Evolutionary conservation across 2,888 invertebrate species (phyloP).

Genomic region (Dolichopus griseipennis): DNA sequence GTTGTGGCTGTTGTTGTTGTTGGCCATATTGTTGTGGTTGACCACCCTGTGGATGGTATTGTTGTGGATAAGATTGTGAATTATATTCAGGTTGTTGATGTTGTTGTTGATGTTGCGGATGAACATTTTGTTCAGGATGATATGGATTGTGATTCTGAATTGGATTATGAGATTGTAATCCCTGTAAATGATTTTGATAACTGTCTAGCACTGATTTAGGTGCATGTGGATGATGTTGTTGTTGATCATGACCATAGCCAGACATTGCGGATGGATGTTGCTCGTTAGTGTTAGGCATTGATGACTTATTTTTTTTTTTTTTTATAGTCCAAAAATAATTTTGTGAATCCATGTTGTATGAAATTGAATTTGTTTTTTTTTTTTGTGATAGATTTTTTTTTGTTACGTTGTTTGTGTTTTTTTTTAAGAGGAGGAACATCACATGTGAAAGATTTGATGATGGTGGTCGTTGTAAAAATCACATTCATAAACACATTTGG

Average conservation of each 20-base stretch:
- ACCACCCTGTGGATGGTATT: constrained; percentile 15
- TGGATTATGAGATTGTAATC: constrained; percentile 20
- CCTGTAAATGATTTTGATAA: constrained; percentile 20
- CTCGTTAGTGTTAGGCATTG: constrained; percentile 16
- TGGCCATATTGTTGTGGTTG: constrained; percentile 23
- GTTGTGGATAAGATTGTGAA: constrained; percentile 15
- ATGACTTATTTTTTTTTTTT: constrained; percentile 9
- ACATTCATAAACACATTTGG: neutral
- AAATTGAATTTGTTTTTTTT: too few species aligned
- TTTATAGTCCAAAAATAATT: constrained; percentile 7
- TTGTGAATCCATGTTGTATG: constrained; percentile 9
- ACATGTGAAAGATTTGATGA: neutral
- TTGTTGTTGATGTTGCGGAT: neutral
- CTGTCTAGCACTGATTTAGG: constrained; percentile 18
- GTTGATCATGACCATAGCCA: constrained; percentile 26
- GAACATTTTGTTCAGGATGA: constrained; percentile 8
- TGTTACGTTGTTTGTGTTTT: neutral
- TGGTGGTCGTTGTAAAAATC: neutral
- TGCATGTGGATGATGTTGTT: constrained; percentile 20
- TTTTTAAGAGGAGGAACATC: neutral
- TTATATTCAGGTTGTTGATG: constrained; percentile 7
- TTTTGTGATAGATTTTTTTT: too few species aligned
- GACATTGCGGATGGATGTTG: constrained; percentile 33
- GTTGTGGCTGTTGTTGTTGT: constrained; percentile 21
- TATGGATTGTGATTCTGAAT: constrained; percentile 18